Conservation (phyloP, 1,140 invertebrate species). For the Pemphigus obesinymphae region DNA sequence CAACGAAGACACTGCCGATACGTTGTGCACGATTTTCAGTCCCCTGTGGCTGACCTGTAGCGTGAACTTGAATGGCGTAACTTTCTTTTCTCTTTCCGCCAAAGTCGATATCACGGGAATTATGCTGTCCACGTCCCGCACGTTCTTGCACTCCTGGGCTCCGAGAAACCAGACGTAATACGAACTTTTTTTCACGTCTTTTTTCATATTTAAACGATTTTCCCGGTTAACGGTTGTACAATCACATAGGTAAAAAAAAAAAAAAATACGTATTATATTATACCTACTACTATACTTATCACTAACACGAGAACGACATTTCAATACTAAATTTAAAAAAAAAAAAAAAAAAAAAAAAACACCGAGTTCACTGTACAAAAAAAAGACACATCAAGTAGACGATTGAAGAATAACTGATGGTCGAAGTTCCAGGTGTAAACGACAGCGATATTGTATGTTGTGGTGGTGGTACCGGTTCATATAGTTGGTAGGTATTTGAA, state of each 20-base stretch:
- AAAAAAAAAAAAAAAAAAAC: not conserved
- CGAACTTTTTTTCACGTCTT: constrained; percentile 89
- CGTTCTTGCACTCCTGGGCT: constrained; percentile 85
- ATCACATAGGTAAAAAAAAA: not conserved
- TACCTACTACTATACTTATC: not conserved
- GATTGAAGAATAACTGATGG: constrained; percentile 23
- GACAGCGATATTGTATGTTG: not conserved
- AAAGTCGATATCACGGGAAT: constrained; percentile 78
- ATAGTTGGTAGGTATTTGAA: constrained; percentile 7
- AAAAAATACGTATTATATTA: not conserved
- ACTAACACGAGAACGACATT: not conserved
- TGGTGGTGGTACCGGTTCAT: constrained; percentile 33
- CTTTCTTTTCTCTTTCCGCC: constrained; percentile 73
- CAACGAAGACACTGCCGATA: constrained; percentile 47
- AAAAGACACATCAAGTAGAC: not conserved
- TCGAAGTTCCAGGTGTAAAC: constrained; percentile 25
- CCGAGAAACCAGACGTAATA: constrained; percentile 98
- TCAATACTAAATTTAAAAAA: not conserved
- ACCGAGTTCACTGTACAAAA: not conserved
- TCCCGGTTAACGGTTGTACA: not conserved
- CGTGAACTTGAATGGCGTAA: constrained; percentile 86
- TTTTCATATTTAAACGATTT: constrained; percentile 54
- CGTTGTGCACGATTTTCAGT: constrained; percentile 82
- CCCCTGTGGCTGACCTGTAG: constrained; percentile 86
- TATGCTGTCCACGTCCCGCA: constrained; percentile 75